Conservation (phyloP, 2,888 invertebrate genomes). For the Tenthredo notha region DNA sequence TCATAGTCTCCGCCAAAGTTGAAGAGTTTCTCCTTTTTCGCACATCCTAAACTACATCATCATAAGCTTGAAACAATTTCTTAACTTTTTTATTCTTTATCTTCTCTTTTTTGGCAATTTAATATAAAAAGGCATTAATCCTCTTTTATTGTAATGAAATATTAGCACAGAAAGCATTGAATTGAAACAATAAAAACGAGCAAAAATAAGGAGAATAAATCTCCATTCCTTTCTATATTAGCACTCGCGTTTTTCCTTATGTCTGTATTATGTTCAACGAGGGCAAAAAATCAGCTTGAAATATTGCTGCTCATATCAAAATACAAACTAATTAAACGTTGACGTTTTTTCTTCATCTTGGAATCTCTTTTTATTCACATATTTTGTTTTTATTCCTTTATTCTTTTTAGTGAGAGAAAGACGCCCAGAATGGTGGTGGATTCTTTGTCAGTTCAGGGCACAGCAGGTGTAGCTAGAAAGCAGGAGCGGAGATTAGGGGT, state of each 20-base stretch:
- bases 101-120: background rate
- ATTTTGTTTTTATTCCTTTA: background rate
- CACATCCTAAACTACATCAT: background rate
- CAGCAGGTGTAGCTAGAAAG: conserved; percentile 76
- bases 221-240: background rate
- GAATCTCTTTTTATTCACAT: background rate
- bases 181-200: background rate
- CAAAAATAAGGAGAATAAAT: background rate
- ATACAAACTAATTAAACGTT: background rate
- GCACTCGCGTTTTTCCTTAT: background rate
- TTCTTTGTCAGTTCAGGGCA: conserved; percentile 75
- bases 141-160: background rate
- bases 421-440: conserved; percentile 78
- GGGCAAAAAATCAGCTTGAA: background rate
- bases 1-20: background rate
- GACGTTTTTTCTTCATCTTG: background rate
- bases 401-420: conserved; percentile 68
- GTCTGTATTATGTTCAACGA: background rate
- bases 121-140: background rate
- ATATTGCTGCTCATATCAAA: background rate
- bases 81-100: background rate
- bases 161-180: background rate
- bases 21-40: background rate
- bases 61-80: background rate
- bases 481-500: conserved; percentile 74